These are phyloP conservation scores for Struthio camelus DNA, from an alignment of 2,113 vertebrate genomes.

Conservation along the genomic window DNA sequence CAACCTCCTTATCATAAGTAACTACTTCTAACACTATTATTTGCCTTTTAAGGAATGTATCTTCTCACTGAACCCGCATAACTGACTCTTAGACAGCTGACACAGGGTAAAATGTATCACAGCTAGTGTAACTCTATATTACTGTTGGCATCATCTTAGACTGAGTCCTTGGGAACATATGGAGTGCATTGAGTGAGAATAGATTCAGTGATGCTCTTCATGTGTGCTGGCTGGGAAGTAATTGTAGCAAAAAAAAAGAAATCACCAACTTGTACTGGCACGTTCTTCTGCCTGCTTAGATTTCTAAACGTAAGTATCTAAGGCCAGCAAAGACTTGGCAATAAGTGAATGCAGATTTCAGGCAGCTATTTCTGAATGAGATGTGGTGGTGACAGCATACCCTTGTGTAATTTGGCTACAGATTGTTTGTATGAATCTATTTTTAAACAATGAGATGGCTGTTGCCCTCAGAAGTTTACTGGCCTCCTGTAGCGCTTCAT, in stretches of 20 bases:
- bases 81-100: neutral
- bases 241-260: constrained; percentile 34
- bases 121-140: neutral
- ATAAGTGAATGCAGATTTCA: neutral
- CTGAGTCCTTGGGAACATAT: neutral
- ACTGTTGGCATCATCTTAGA: constrained; percentile 10
- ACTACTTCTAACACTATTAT: neutral
- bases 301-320: neutral
- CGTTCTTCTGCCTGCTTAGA: constrained; percentile 23
- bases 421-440: neutral
- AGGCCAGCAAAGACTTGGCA: constrained; percentile 22
- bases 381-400: neutral
- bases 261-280: constrained; percentile 46
- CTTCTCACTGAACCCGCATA: neutral
- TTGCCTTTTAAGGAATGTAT: neutral
- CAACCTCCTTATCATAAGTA: neutral
- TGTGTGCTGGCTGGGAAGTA: constrained; percentile 46
- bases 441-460: neutral
- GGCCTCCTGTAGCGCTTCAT: neutral
- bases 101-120: neutral
- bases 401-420: neutral
- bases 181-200: constrained; percentile 36
- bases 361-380: constrained; percentile 2
- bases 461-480: neutral
- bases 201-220: constrained; percentile 15